phyloP scores from a whole-genome alignment of 2,888 invertebrate species.

The Norana najaformis region DNA sequence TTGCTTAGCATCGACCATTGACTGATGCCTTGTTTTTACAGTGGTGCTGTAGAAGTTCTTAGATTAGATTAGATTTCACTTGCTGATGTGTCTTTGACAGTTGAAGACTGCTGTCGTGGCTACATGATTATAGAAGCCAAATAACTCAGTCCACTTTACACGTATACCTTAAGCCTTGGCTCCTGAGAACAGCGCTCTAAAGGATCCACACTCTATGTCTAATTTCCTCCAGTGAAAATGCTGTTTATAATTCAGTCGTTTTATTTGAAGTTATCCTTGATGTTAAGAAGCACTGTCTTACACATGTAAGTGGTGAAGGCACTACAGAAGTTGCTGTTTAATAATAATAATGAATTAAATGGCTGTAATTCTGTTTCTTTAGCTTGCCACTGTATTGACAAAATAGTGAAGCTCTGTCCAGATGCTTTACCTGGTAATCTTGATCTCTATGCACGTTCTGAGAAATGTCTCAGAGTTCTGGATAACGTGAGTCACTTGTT shows the following conservation, averaged over 20 bases:
- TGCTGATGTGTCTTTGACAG: no score
- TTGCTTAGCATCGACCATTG: no score
- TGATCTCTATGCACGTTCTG: neutral
- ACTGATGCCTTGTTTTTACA: no score
- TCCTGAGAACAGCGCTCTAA: neutral
- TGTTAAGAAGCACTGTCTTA: neutral
- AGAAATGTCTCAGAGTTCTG: conserved; percentile 81
- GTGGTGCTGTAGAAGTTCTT: no score
- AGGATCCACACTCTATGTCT: neutral
- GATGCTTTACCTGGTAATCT: neutral
- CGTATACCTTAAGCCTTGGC: neutral
- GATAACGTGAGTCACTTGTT: conserved; percentile 78
- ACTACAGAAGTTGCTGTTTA: neutral
- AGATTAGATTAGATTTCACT: no score
- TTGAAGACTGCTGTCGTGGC: no score
- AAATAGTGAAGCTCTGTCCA: neutral
- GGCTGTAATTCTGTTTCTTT: neutral
- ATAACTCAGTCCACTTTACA: neutral
- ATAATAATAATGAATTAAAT: neutral
- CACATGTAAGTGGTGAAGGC: no score
- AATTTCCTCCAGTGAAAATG: neutral
- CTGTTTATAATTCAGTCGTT: neutral
- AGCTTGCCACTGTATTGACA: neutral
- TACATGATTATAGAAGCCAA: no score
- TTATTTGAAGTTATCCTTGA: no score